Conservation (phyloP, 2,888 invertebrate species). For the Achlya flavicornis region DNA sequence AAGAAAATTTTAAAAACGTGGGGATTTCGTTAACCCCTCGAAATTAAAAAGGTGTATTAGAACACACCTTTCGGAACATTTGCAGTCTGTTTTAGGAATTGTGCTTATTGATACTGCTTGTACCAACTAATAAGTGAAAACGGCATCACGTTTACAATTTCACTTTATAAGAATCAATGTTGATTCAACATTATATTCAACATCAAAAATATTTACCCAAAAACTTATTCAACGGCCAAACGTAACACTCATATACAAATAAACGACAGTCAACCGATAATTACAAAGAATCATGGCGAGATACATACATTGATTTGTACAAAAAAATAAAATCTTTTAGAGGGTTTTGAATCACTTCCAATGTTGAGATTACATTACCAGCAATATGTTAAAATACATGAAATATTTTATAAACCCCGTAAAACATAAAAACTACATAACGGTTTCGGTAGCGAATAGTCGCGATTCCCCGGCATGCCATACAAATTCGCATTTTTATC, state of each 20-base stretch:
- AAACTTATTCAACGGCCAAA: neutral
- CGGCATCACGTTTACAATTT: neutral
- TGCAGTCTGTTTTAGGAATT: neutral
- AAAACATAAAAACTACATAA: no score
- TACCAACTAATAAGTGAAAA: conserved; percentile 3
- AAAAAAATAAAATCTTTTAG: no score
- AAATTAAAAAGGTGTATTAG: neutral
- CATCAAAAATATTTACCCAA: neutral
- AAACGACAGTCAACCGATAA: conserved; percentile 6
- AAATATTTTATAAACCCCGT: no score
- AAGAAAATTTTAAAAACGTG: neutral
- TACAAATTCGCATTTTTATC: no score
- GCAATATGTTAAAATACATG: no score
- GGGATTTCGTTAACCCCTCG: neutral
- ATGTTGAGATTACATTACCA: no score
- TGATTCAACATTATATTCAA: neutral
- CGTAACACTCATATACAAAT: conserved; percentile 1
- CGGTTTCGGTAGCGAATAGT: no score
- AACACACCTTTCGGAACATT: neutral
- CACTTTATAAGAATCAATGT: neutral
- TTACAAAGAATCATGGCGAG: no score
- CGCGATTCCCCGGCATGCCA: no score
- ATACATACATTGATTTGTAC: no score
- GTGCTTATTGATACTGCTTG: neutral
- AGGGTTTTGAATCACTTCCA: no score